Base-by-base conservation (phyloP, 2,888 invertebrate genomes). In the Pinctada fucata region DNA sequence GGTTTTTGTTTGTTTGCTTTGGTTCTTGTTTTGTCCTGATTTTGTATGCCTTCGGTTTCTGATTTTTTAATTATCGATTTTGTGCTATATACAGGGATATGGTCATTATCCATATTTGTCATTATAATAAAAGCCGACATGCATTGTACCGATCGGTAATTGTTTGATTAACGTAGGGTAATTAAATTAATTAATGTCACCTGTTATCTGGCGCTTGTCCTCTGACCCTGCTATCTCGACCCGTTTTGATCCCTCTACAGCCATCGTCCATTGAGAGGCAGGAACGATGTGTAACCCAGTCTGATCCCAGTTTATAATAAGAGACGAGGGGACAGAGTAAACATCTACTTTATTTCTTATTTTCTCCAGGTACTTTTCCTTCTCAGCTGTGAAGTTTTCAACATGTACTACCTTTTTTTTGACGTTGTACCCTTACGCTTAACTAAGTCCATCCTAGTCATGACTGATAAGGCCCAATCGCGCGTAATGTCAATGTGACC, bases 401-500 rank as follows among this genome's bases (percentile, higher is more conserved):
- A 58, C 58, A 31, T 31, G 31, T 31, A 31, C 31, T 1, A 31
- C 31, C 31, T 31, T 31, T 31, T 31, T 6, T 6, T 13, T 10
- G 58, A 58, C 13, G 58, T 58, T 58, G 58, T 58, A 13, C 58
- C 58, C 58, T 13, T 6, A 13, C 58, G 58, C 13, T 58, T 58
- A 58, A 58, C 58, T 1, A 58, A 58, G 58, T 58, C 13, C 58
- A 58, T 58, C 13, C 58, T 6, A 1, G 58, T 13, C 58, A 58
- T 58, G 8, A 58, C 8, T 58, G 58, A 58, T 13, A 58, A 13
- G 13, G 13, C 58, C 58, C 58, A 58, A 13, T 58, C 68, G 47
- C 68, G 10, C 8, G 68, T 75, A 10, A 75, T 67, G 3, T 66
- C 16, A 75, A 75, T 75, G 48, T 69, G 64, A 6, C 70, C 64